Conservation (phyloP, 2,797 vertebrate genomes). For the Chromobotia macracanthus region DNA sequence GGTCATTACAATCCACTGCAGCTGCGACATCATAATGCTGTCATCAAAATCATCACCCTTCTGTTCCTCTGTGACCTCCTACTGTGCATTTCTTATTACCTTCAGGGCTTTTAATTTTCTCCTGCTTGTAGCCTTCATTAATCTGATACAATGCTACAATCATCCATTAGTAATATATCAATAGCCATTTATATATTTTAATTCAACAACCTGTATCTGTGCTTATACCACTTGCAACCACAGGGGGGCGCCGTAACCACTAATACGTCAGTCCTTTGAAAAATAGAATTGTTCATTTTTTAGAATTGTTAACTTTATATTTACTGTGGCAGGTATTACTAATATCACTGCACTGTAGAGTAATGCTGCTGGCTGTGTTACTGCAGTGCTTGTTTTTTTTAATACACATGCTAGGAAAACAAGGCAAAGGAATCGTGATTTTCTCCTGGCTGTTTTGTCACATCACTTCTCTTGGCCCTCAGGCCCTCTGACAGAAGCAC, state of each 20-base stretch:
- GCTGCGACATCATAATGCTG: neutral
- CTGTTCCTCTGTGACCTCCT: neutral
- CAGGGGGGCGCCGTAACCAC: neutral
- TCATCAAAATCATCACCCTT: slow-evolving; percentile 11
- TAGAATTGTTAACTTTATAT: neutral
- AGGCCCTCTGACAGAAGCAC: neutral
- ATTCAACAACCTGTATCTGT: neutral
- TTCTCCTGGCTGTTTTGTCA: neutral
- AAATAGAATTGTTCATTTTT: neutral
- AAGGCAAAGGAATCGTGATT: neutral
- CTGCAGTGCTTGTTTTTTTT: neutral
- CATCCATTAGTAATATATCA: too few relatives aligned
- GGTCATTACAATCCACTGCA: slow-evolving; percentile 9
- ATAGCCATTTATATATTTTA: neutral
- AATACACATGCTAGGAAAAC: neutral
- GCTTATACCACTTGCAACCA: slow-evolving; percentile 1
- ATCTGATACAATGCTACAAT: neutral
- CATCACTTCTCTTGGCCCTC: neutral
- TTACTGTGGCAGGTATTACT: neutral
- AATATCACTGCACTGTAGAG: neutral
- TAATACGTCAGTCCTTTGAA: neutral
- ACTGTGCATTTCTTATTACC: neutral
- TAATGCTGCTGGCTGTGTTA: neutral
- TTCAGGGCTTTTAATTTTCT: neutral
- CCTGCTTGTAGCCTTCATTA: too few relatives aligned